Base-by-base conservation (phyloP, 2,113 vertebrate genomes). In the Cynopterus brachyotis region DNA sequence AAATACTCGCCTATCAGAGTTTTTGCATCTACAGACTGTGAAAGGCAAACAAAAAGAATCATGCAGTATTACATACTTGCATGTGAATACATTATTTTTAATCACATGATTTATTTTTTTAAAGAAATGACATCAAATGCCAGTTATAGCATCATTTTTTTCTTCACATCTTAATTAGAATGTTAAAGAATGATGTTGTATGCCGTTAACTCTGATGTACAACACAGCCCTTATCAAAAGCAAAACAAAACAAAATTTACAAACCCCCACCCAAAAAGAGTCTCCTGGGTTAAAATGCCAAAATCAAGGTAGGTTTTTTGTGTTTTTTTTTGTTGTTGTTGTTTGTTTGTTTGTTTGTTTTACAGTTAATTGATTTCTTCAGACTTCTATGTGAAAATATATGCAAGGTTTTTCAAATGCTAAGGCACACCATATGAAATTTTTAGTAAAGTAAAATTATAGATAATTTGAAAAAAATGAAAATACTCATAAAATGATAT, bases 81-180 rank as follows among this genome's bases (percentile, higher is more conserved):
- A 86, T 66, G 70, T 22, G 7, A 17, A 96, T 94, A 35, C 35
- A 78, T 35, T 42, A 70, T 75, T 69, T 15, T 32, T 59, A 76
- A 12, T 53, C 0, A 40, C 1, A 32, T 17, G n/a, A 4, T 90
- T 67, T 69, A 73, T 62, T 75, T 97, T 11, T 92, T 93, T 88
- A 86, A 86, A 53, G 67, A 88, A 89, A 94, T 0, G 17, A 97
- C 84, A 97, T 20, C 0, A 28, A 57, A 50, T 78, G 69, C 2
- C 20, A 60, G 0, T 69, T 59, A 88, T 2, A 30, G 26, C 15
- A 78, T 55, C 19, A 66, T 11, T 7, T 91, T 10, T 84, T 92
- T 85, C n/a, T 95, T 59, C 5, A 59, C 26, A 62, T 93, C 24
- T 93, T 89, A 89, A 81, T 95, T 94, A 69, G 22, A 73, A 89